Evolutionary conservation across 2,113 vertebrate genomes (phyloP), one percentile per base, ranked within the genome.

Genomic region (Cinclus mexicanus): DNA sequence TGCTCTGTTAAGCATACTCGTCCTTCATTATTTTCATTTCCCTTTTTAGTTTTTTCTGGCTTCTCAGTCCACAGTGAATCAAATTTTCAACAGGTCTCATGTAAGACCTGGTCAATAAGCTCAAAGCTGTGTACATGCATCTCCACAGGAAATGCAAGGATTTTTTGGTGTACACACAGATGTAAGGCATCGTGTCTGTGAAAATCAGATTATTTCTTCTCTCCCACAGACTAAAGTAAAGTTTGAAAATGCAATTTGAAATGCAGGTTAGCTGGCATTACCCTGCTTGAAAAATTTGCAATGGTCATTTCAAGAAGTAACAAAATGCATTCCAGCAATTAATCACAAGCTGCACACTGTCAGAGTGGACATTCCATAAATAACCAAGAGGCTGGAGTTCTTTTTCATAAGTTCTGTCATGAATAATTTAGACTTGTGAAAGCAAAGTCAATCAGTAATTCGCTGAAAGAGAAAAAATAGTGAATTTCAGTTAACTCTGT

Each of bases 341-440:
- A 79, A 94, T 91, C 53, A 72, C 49, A 79, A 87, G 35, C 44
- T 69, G 33, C 29, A 84, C 12, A 25, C 39, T 89, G 61, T 87
- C 72, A 94, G 61, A 87, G 26, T 61, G 78, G 81, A 53, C 80
- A 75, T 61, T 89, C 68, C 26, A 83, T 60, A 83, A 93, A 90
- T 83, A 89, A 92, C 60, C 68, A 55, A 77, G 60, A 89, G 50
- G 10, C 26, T 88, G 71, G 84, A 70, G 87, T 55, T 87, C 20
- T 70, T 90, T 96, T 90, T 69, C 63, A 14, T 64, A 31, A 3
- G 3, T 78, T 94, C 56, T 92, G 84, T 52, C 39, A 74, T 92
- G 47, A 94, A 90, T 94, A 95, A 95, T 93, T 91, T 87, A 95
- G 39, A 61, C 41, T 72, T 69, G 41, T 69, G 65, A 97, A 94